phyloP scores from a whole-genome alignment of 2,113 vertebrate genomes.

The Tenebrosternarchus preto region DNA sequence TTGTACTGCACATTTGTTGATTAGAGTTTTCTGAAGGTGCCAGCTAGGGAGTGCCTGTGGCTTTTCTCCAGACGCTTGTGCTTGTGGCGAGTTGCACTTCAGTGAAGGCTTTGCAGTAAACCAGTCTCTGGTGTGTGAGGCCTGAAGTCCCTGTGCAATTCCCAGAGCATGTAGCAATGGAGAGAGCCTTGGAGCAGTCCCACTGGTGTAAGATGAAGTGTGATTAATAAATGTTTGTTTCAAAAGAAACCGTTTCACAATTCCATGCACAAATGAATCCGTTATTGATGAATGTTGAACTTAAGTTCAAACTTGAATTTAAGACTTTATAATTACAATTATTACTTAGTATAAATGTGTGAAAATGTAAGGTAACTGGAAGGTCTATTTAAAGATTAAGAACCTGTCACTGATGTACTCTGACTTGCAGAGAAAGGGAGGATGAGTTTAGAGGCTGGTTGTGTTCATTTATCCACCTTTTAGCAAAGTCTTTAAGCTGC shows the following conservation, averaged over 20 bases:
- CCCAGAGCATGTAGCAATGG: constrained; percentile 65
- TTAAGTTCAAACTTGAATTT: no score
- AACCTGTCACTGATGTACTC: no score
- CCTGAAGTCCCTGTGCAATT: constrained; percentile 81
- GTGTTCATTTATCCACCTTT: no score
- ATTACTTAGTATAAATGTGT: no score
- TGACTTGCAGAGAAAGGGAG: no score
- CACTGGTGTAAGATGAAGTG: not conserved
- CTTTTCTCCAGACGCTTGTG: constrained; percentile 48
- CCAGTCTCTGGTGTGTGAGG: constrained; percentile 83
- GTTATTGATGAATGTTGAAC: no score
- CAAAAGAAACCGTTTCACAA: not conserved
- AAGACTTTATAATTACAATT: no score
- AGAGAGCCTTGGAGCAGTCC: constrained; percentile 57
- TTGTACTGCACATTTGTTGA: constrained; percentile 50
- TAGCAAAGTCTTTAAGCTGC: no score
- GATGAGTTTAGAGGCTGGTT: no score
- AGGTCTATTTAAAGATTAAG: no score
- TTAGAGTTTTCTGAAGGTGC: constrained; percentile 30
- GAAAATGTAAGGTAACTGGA: no score
- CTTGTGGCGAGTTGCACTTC: constrained; percentile 71
- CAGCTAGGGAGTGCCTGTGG: constrained; percentile 35
- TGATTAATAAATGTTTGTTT: constrained; percentile 28
- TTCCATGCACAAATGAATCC: not conserved
- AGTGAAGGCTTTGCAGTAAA: constrained; percentile 92